Evolutionary conservation across 2,113 vertebrate species (phyloP), one percentile per base, ranked within the genome.

Genomic region (Mungos mungo): DNA sequence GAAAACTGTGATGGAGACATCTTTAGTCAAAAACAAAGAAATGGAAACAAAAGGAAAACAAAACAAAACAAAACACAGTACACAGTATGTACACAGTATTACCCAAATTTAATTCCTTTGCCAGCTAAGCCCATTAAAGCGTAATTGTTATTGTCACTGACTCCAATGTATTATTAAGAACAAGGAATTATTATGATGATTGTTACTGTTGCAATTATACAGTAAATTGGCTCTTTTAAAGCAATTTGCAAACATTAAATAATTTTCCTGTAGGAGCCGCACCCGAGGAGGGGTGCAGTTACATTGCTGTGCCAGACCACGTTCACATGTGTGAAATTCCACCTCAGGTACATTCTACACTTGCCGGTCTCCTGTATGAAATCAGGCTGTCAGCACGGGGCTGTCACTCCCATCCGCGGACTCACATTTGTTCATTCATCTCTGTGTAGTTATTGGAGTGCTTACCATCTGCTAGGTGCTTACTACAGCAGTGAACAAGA

Each of bases 121-220:
- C 72, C 35, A 35, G 79, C 33, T 92, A 66, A 95, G 4, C 33
- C 41, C 68, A 57, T 93, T 93, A 84, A 19, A 8, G 18, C 25
- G 18, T 93, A 69, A 97, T 91, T 97, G 65, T 95, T 88, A 83
- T 12, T 95, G 71, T 95, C 72, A 45, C 5, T 57, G 38, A 79
- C 47, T 85, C 52, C 27, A 50, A 16, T 72, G 57, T 87, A 60
- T 96, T 96, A 95, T 93, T 96, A 95, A 95, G 74, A 72, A 91
- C 76, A 95, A 76, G 81, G 71, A 85, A 88, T 87, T 82, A 90
- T 85, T 8, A 25, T 69, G 82, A 81, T 95, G 90, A 86, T 85
- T 57, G 35, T 60, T 79, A 71, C 94, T 83, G 4, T 71, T 93
- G 54, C 47, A 85, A 66, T 92, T 91, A 88, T 60, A 29, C 69